Evolutionary conservation across 2,888 invertebrate genomes (phyloP).

Genomic region (Dorcus hopei): DNA sequence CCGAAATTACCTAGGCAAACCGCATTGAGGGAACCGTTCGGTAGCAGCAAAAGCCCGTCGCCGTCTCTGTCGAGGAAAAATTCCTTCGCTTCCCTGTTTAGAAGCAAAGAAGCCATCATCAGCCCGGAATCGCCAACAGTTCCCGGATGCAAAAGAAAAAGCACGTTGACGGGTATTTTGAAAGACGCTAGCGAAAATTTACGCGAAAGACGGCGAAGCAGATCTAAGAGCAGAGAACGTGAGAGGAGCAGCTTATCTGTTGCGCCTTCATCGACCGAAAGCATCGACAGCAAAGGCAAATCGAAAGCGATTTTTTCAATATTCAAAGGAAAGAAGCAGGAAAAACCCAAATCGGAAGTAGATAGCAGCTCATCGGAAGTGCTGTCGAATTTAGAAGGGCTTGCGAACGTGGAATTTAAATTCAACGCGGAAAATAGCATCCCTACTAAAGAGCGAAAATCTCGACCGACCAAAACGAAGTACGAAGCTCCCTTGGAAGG

Average conservation of each 20-base stretch:
- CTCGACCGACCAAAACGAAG: constrained; percentile 46
- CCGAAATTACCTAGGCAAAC: constrained; percentile 49
- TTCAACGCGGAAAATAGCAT: constrained; percentile 32
- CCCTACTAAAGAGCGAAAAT: constrained; percentile 6
- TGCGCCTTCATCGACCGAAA: constrained; percentile 54
- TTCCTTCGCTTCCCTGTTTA: constrained; percentile 77
- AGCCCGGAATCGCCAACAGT: constrained; percentile 62
- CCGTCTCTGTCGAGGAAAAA: constrained; percentile 74
- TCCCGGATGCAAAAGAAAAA: constrained; percentile 39
- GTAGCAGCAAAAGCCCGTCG: constrained; percentile 58
- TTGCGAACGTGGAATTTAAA: constrained; percentile 45
- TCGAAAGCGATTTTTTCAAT: constrained; percentile 66
- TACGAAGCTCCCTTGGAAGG: constrained; percentile 64
- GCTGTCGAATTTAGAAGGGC: constrained; percentile 44
- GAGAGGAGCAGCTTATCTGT: constrained; percentile 49
- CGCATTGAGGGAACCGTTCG: constrained; percentile 28
- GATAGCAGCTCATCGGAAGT: constrained; percentile 34
- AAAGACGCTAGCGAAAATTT: constrained; percentile 44
- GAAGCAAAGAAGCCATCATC: constrained; percentile 65
- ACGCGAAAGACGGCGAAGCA: constrained; percentile 38
- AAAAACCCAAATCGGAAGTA: constrained; percentile 49
- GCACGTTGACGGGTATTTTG: constrained; percentile 42
- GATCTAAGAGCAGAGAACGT: constrained; percentile 66
- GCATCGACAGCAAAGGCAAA: constrained; percentile 45
- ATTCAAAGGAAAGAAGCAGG: constrained; percentile 59